These are phyloP conservation scores for Sericinus montela DNA, from an alignment of 2,888 invertebrate genomes.

Conservation along the genomic window DNA sequence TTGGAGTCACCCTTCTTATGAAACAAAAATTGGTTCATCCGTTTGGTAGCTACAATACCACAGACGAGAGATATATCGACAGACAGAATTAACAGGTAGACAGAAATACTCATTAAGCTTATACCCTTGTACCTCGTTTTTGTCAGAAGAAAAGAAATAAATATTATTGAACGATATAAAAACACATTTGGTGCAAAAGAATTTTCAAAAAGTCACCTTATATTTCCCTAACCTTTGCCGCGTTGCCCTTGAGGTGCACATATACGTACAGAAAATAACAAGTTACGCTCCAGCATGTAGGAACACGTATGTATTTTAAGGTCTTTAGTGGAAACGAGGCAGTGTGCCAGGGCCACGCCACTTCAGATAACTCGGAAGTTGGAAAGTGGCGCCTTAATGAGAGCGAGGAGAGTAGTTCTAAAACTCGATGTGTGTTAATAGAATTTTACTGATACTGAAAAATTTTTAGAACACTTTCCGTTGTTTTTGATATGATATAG, in stretches of 20 bases:
- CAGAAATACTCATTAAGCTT: too few relatives aligned
- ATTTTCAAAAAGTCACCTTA: too few relatives aligned
- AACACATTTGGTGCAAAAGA: too few relatives aligned
- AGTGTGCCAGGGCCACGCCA: constrained; percentile 56
- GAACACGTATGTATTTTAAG: constrained; percentile 13
- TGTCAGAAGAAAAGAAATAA: too few relatives aligned
- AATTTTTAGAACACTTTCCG: background rate
- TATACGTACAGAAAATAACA: constrained; percentile 9
- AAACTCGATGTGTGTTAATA: constrained; percentile 26
- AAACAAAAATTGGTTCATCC: too few relatives aligned
- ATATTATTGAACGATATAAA: too few relatives aligned
- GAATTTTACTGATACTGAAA: constrained; percentile 22
- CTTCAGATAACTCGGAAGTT: constrained; percentile 40
- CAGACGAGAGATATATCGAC: too few relatives aligned
- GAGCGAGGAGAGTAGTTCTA: constrained; percentile 29
- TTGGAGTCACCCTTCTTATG: too few relatives aligned
- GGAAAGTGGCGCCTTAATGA: constrained; percentile 44
- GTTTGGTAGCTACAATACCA: too few relatives aligned
- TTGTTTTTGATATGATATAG: too few relatives aligned
- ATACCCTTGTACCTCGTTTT: too few relatives aligned
- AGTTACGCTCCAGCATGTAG: constrained; percentile 14
- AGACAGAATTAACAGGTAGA: too few relatives aligned
- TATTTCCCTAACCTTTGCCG: background rate
- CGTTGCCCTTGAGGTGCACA: background rate
- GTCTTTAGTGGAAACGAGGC: constrained; percentile 34